Evolutionary conservation across 2,888 invertebrate species (phyloP).

Genomic region (Heteromurus nitidus): DNA sequence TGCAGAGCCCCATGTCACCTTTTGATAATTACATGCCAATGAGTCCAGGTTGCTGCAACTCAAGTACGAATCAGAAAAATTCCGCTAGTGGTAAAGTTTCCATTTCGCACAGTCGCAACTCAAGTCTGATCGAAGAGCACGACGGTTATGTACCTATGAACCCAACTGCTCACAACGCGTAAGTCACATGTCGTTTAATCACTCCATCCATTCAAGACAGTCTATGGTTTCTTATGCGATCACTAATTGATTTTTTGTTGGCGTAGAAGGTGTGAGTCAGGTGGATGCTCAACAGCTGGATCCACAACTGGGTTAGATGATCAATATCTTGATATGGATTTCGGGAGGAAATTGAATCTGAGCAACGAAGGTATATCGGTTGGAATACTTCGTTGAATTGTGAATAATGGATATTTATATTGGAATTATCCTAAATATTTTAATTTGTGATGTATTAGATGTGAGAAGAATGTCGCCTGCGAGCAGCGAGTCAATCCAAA

Average conservation of each 20-base stretch:
- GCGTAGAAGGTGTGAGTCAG: slow-evolving; percentile 70
- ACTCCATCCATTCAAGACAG: not conserved
- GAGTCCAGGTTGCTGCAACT: slow-evolving; percentile 76
- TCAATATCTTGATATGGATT: slow-evolving; percentile 73
- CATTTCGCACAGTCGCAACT: slow-evolving; percentile 72
- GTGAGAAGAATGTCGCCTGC: slow-evolving; percentile 78
- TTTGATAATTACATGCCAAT: slow-evolving; percentile 78
- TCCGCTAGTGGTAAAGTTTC: slow-evolving; percentile 64
- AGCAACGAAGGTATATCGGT: slow-evolving; percentile 72
- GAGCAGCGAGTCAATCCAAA: slow-evolving; percentile 85
- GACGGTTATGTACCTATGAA: slow-evolving; percentile 73
- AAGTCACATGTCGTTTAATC: no score
- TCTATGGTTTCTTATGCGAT: not conserved
- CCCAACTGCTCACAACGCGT: slow-evolving; percentile 68
- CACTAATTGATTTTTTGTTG: not conserved
- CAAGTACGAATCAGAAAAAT: slow-evolving; percentile 32
- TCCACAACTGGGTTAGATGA: slow-evolving; percentile 71
- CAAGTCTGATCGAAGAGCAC: slow-evolving; percentile 72
- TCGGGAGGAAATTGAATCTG: slow-evolving; percentile 71
- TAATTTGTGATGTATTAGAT: slow-evolving; percentile 61
- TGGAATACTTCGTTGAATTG: not conserved
- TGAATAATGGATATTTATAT: slow-evolving; percentile 9
- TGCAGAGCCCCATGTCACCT: slow-evolving; percentile 78
- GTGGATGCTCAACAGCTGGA: slow-evolving; percentile 70
- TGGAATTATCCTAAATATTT: not conserved